Percentiles rank a stretch among this genome's conserved stretches.
Conservation (phyloP, 2,113 vertebrate genomes). For the Colinus virginianus region DNA sequence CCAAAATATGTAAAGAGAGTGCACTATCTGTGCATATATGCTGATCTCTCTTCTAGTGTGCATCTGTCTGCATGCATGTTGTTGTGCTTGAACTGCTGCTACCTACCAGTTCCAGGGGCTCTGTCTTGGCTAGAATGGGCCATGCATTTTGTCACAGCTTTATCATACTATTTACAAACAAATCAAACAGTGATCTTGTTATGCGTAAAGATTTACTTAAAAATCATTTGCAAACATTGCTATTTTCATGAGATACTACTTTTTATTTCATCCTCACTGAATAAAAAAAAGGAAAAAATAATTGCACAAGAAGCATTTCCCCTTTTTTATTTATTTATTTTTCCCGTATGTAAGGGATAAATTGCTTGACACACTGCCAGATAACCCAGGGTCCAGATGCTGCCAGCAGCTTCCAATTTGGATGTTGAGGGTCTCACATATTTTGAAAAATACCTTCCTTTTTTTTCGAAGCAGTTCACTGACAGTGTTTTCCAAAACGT, state of each 20-base stretch:
- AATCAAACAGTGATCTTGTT: neutral
- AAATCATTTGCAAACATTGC: neutral
- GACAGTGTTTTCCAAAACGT: neutral
- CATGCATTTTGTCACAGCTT: neutral
- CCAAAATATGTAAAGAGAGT: fast-evolving
- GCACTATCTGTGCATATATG: fast-evolving
- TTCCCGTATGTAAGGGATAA: neutral
- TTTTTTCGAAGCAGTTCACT: neutral
- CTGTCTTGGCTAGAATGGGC: no score
- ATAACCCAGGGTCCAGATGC: neutral
- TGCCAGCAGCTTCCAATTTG: neutral
- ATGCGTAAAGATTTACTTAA: neutral
- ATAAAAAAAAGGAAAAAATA: neutral
- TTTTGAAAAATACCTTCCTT: neutral
- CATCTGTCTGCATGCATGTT: neutral
- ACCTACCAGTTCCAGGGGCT: no score
- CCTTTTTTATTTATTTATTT: neutral
- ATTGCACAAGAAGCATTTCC: neutral
- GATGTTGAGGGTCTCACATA: neutral
- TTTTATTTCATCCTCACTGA: neutral
- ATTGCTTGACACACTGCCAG: neutral
- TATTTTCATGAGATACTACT: neutral
- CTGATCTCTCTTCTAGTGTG: no score
- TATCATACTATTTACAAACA: neutral
- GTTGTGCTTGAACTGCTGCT: neutral